Base-by-base conservation (phyloP, 2,797 vertebrate species). In the Yasuhikotakia modesta region DNA sequence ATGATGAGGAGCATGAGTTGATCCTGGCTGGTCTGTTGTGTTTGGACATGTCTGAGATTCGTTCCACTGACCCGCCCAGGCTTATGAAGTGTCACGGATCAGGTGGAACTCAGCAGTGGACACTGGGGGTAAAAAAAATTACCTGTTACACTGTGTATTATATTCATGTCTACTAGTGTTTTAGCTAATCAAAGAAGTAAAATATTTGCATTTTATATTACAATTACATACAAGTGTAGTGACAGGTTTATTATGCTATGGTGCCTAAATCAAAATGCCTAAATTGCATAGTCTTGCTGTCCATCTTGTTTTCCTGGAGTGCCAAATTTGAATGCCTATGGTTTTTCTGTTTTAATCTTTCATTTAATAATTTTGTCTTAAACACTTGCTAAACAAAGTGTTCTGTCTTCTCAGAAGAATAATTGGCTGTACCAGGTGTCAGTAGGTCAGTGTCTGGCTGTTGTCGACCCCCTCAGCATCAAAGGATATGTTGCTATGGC, bases 31-130 rank as follows among this genome's bases (percentile, higher is more conserved):
- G 94, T 16, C 92, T 99, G 5, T 91, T 99, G 32, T 99, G 97
- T 87, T 86, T 99, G 84, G 97, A 99, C 16, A 93, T 98, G 84
- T 96, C 95, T 0, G 97, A 99, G 85, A 95, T 96, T 1, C 92
- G 94, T 66, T 96, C 96, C 0, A 93, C 94, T 0, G 97, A 98
- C 78, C 95, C 95, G 0, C 97, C 97, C 0, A 92, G 96, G 1
- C 94, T 99, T 68, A 99, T 99, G 97, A 99, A 99, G 64, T 99
- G 97, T 87, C 97, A 99, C 0, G 97, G 97, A 0, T 98, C 97
- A 0, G 97, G 97, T 0, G 97, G 97, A 7, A 98, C 97, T 0
- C 97, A 99, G 89, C 97, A 99, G 87, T 99, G 97, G 97, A 94
- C 91, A 0, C 87, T 98, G 0, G 96, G 96, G 93, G 97, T 99